Evolutionary conservation across 2,888 invertebrate species (phyloP).

Genomic region (Ptychoptera albimana): DNA sequence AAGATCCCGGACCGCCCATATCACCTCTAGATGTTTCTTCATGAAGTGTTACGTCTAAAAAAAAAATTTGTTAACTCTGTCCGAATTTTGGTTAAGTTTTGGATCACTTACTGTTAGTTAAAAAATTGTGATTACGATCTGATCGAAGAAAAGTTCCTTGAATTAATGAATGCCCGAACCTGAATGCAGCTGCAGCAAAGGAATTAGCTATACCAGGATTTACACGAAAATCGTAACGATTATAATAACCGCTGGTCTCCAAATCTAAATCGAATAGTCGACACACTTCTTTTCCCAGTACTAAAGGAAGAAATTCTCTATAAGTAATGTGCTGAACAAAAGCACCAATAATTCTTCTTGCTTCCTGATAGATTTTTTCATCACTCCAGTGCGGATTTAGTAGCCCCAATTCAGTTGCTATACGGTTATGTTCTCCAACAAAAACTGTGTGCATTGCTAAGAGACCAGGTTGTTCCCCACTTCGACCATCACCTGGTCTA

Average conservation of each 20-base stretch:
- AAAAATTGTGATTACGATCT: slow-evolving; percentile 48
- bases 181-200: slow-evolving; percentile 68
- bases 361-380: slow-evolving; percentile 72
- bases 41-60: slow-evolving; percentile 62
- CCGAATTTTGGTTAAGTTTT: not conserved
- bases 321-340: slow-evolving; percentile 73
- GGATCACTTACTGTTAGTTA: slow-evolving; percentile 49
- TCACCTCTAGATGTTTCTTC: slow-evolving; percentile 57
- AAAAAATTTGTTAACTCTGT: not conserved
- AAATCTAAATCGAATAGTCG: slow-evolving; percentile 58
- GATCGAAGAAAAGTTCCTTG: slow-evolving; percentile 60
- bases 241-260: slow-evolving; percentile 48
- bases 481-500: slow-evolving; percentile 59
- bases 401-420: slow-evolving; percentile 52
- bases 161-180: slow-evolving; percentile 77
- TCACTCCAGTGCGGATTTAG: slow-evolving; percentile 80
- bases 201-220: slow-evolving; percentile 64
- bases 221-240: slow-evolving; percentile 48
- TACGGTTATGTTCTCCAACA: slow-evolving; percentile 37
- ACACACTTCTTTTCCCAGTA: slow-evolving; percentile 60
- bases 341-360: slow-evolving; percentile 65
- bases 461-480: slow-evolving; percentile 60
- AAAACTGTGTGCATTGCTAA: slow-evolving; percentile 30
- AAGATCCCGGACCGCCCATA: slow-evolving; percentile 61
- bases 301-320: slow-evolving; percentile 65